Conservation (phyloP, 2,888 invertebrate species). For the Meganola albula region DNA sequence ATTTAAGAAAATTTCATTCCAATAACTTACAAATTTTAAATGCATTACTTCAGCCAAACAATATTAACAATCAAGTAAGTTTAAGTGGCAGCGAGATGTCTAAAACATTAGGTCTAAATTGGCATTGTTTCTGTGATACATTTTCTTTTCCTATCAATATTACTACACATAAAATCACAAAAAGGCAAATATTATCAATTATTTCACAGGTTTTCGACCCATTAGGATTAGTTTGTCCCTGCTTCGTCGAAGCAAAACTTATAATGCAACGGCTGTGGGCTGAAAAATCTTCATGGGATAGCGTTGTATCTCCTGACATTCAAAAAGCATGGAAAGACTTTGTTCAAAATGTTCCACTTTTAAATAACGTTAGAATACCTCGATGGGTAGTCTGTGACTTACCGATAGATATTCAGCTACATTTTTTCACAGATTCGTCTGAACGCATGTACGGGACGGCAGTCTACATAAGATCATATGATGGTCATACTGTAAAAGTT, state of each 20-base stretch:
- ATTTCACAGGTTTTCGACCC: conserved; percentile 25
- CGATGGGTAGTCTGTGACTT: conserved; percentile 13
- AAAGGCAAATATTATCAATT: conserved; percentile 20
- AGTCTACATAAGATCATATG: too few relatives aligned
- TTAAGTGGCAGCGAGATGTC: conserved; percentile 1
- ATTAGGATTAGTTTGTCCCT: conserved; percentile 20
- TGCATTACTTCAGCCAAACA: background rate
- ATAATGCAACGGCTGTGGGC: conserved; percentile 25
- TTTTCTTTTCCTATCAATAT: conserved; percentile 21
- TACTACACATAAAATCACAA: conserved; percentile 20
- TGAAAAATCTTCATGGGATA: conserved; percentile 22
- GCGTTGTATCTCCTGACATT: conserved; percentile 15
- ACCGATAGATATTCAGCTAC: conserved; percentile 15
- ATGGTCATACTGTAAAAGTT: conserved; percentile 11
- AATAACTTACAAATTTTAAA: conserved; percentile 19
- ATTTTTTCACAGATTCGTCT: conserved; percentile 27
- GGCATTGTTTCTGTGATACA: conserved; percentile 18
- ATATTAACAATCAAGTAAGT: conserved; percentile 1
- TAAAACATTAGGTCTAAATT: conserved; percentile 29
- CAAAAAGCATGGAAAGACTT: conserved; percentile 4
- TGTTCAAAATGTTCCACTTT: conserved; percentile 5
- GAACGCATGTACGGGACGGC: conserved; percentile 16
- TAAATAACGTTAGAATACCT: conserved; percentile 19
- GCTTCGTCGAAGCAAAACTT: conserved; percentile 24
- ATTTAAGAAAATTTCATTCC: conserved; percentile 25